Conservation (phyloP, 2,113 vertebrate species). For the Neodon shergylaensis region DNA sequence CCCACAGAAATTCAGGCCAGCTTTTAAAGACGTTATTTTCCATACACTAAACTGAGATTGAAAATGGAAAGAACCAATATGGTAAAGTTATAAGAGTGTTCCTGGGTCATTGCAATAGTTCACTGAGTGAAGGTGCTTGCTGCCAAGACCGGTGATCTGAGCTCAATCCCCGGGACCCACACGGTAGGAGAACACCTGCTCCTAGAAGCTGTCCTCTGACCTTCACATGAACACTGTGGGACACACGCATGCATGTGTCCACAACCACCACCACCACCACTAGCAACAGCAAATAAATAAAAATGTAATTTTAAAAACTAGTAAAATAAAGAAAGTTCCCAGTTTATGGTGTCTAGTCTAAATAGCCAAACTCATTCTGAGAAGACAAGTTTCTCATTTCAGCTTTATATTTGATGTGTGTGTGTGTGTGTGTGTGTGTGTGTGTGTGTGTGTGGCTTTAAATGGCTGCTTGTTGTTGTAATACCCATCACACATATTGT, state of each 20-base stretch:
- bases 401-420: neutral
- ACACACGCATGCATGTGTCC: no score
- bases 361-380: conserved; percentile 26
- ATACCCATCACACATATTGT: neutral
- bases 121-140: neutral
- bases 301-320: neutral
- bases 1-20: neutral
- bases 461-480: neutral
- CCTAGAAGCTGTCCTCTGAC: neutral
- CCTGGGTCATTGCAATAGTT: neutral
- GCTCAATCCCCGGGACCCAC: neutral
- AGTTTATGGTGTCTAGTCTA: neutral
- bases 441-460: neutral
- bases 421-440: no score
- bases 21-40: conserved; percentile 25
- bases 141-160: no score
- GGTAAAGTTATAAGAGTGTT: conserved; percentile 23
- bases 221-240: no score
- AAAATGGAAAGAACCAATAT: neutral
- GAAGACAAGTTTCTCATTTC: conserved; percentile 2
- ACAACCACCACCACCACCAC: neutral
- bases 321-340: neutral
- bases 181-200: neutral
- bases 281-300: neutral
- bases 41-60: neutral